Conservation (phyloP, 2,888 invertebrate genomes). For the Meghimatium bilineatum region DNA sequence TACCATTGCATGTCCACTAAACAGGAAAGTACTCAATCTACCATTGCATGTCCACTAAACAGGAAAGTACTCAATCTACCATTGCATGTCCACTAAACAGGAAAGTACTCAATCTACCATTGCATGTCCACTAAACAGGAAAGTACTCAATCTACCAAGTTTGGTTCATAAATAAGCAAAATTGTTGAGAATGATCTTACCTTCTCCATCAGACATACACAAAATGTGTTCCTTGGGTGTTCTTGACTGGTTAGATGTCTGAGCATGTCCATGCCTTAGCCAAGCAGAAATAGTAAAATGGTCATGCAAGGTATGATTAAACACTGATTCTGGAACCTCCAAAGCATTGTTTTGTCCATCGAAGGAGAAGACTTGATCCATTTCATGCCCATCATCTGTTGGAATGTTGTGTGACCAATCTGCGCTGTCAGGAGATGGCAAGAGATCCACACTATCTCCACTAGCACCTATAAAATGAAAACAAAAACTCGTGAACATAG, state of each 20-base stretch:
- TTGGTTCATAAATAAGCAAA: neutral
- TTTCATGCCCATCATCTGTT: conserved; percentile 87
- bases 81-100: too few species aligned
- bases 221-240: conserved; percentile 93
- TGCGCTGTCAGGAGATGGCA: conserved; percentile 87
- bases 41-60: too few species aligned
- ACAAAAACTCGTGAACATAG: too few species aligned
- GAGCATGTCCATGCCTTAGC: conserved; percentile 89
- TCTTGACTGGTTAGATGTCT: conserved; percentile 47
- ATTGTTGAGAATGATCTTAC: conserved; percentile 80
- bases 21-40: too few species aligned
- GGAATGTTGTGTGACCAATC: conserved; percentile 88
- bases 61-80: too few species aligned
- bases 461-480: conserved; percentile 82
- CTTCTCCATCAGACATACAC: conserved; percentile 97
- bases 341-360: conserved; percentile 93
- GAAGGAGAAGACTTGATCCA: conserved; percentile 95
- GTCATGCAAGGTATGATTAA: conserved; percentile 87
- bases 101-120: too few species aligned
- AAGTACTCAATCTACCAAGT: too few species aligned
- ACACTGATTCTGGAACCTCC: conserved; percentile 74
- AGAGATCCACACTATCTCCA: conserved; percentile 88
- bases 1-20: too few species aligned
- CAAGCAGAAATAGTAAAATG: conserved; percentile 95
- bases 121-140: too few species aligned